Evolutionary conservation across 2,113 vertebrate species (phyloP).

Genomic region (Nibea coibor): DNA sequence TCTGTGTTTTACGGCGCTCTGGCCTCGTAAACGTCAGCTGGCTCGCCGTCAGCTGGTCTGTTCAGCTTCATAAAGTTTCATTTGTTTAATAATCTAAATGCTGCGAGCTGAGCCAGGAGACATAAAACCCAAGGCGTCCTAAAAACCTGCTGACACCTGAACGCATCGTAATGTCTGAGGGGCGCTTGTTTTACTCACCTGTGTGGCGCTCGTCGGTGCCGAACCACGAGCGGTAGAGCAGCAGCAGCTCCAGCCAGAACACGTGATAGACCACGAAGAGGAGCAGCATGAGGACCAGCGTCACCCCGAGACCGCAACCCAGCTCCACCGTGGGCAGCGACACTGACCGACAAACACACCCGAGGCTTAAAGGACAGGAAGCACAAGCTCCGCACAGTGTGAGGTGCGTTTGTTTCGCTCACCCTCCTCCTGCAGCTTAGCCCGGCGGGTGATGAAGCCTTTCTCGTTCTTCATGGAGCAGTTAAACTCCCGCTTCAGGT

Average conservation of each 20-base stretch:
- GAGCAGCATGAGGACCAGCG: constrained; percentile 87
- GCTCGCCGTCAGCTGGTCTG: no score
- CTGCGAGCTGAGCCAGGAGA: background rate
- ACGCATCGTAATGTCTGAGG: no score
- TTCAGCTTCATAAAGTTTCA: no score
- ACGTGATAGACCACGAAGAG: constrained; percentile 91
- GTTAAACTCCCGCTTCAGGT: constrained; percentile 55
- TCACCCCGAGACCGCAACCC: constrained; percentile 89
- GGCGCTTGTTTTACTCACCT: constrained; percentile 76
- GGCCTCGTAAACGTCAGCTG: no score
- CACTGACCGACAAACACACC: constrained; percentile 55
- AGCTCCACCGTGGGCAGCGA: constrained; percentile 89
- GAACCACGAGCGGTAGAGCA: constrained; percentile 95
- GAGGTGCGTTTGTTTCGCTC: constrained; percentile 2
- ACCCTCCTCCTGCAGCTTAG: constrained; percentile 63
- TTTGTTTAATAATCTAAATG: constrained; percentile 47
- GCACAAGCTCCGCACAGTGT: no score
- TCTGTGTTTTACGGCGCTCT: no score
- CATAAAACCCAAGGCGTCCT: background rate
- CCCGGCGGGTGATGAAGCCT: constrained; percentile 46
- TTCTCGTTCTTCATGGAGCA: constrained; percentile 60
- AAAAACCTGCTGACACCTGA: no score
- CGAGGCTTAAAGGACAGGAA: no score
- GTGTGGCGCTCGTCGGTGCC: constrained; percentile 92
- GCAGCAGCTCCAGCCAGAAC: constrained; percentile 95